A percentile compares a stretch with the other conserved stretches of the same genome.
Evolutionary conservation across 2,113 vertebrate genomes (phyloP).

Genomic region (Alosa alosa): DNA sequence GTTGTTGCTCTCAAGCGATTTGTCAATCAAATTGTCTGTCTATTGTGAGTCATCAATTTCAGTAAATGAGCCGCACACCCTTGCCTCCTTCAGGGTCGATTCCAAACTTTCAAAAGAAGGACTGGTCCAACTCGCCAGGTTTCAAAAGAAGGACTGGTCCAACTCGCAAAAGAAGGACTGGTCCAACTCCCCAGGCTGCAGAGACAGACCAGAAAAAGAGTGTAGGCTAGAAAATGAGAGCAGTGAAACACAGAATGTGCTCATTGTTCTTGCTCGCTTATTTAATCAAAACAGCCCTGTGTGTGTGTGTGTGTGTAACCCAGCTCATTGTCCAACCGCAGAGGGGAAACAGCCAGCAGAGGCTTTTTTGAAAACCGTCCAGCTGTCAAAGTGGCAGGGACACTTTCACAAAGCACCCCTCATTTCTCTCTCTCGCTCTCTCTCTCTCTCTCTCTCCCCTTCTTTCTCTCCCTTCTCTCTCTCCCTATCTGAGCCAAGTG

Average conservation of each 20-base stretch:
- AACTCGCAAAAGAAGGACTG: neutral
- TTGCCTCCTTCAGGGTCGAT: slow-evolving; percentile 17
- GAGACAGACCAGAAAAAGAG: slow-evolving; percentile 23
- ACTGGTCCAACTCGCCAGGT: too few species aligned
- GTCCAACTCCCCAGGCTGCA: neutral
- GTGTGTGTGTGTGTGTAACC: slow-evolving; percentile 41
- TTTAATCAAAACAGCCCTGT: slow-evolving; percentile 71
- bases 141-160: too few species aligned
- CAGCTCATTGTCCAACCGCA: slow-evolving; percentile 65
- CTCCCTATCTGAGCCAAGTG: neutral
- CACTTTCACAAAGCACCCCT: slow-evolving; percentile 73
- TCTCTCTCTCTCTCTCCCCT: neutral
- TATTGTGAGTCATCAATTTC: neutral
- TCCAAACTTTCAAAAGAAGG: slow-evolving; percentile 13
- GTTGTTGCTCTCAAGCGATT: slow-evolving; percentile 46
- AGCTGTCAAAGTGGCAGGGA: slow-evolving; percentile 78
- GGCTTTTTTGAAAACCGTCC: slow-evolving; percentile 77
- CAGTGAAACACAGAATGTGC: slow-evolving; percentile 70
- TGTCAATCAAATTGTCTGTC: slow-evolving; percentile 23
- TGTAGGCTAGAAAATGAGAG: slow-evolving; percentile 18
- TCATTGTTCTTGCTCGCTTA: slow-evolving; percentile 75
- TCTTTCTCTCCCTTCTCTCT: neutral
- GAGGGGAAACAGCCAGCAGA: slow-evolving; percentile 68
- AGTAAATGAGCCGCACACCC: neutral
- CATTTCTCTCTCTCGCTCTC: slow-evolving; percentile 45